phyloP scores from a whole-genome alignment of 2,888 invertebrate genomes.

The Drosophila anomalata region DNA sequence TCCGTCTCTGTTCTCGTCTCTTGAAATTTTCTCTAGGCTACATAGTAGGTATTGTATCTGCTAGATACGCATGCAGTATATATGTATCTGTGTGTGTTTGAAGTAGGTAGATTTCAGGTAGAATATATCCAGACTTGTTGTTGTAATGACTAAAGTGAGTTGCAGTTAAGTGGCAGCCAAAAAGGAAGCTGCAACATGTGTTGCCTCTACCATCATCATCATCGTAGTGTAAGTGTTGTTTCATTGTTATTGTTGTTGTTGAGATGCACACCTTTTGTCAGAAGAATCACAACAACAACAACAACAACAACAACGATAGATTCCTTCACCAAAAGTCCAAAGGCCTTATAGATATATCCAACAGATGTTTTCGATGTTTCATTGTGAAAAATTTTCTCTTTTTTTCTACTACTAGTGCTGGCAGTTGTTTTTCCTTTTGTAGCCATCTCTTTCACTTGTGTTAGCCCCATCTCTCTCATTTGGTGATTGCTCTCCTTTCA shows the following conservation, averaged over 20 bases:
- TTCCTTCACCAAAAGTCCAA: constrained; percentile 8
- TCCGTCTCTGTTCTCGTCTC: constrained; percentile 1
- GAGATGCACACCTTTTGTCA: constrained; percentile 67
- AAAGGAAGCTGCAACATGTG: constrained; percentile 79
- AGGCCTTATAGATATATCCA: constrained; percentile 45
- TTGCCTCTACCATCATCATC: constrained; percentile 29
- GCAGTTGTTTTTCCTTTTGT: constrained; percentile 42
- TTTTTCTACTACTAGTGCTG: constrained; percentile 28
- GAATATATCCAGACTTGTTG: constrained; percentile 37
- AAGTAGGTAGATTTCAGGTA: constrained; percentile 72
- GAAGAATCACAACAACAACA: constrained; percentile 39
- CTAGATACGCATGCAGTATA: constrained; percentile 1
- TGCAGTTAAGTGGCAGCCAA: constrained; percentile 78
- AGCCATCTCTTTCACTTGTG: constrained; percentile 17
- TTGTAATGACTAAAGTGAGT: constrained; percentile 69
- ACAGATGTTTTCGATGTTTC: constrained; percentile 57
- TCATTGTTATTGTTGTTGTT: constrained; percentile 67
- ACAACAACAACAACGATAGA: constrained; percentile 9
- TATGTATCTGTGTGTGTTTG: constrained; percentile 29
- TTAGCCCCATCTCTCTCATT: not conserved
- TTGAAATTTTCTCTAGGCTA: constrained; percentile 43
- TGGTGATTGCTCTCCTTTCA: constrained; percentile 44
- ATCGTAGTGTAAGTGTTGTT: constrained; percentile 64
- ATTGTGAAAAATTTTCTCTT: constrained; percentile 55
- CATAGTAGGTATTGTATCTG: constrained; percentile 30